phyloP scores from a whole-genome alignment of 2,888 invertebrate species.

The Pyrochroa serraticornis region DNA sequence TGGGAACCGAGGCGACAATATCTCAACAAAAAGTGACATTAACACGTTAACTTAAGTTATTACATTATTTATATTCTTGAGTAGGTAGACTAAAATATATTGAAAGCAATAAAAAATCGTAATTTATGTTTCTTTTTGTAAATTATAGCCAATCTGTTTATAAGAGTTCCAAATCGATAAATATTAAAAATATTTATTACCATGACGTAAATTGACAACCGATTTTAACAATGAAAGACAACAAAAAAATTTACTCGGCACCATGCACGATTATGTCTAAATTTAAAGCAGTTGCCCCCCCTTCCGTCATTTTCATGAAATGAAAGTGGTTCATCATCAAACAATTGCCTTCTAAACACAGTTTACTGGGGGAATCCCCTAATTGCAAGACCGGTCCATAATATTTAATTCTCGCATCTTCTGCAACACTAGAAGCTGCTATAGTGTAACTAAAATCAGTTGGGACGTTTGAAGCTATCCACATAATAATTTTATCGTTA shows the following conservation, averaged over 20 bases:
- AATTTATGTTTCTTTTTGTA: too few species aligned
- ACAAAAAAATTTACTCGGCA: not conserved
- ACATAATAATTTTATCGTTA: conserved; percentile 48
- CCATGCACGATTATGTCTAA: conserved; percentile 50
- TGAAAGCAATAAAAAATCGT: too few species aligned
- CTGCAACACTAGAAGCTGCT: conserved; percentile 47
- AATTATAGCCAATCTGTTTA: too few species aligned
- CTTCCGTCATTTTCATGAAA: conserved; percentile 45
- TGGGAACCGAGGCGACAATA: too few species aligned
- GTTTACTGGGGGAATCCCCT: conserved; percentile 41
- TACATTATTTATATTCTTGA: too few species aligned
- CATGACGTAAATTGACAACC: too few species aligned
- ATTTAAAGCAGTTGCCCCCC: conserved; percentile 43
- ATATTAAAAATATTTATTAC: too few species aligned
- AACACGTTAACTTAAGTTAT: too few species aligned
- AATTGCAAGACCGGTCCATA: conserved; percentile 48
- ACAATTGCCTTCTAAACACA: conserved; percentile 47
- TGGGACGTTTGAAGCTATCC: conserved; percentile 49
- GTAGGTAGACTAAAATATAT: too few species aligned
- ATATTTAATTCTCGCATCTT: conserved; percentile 49
- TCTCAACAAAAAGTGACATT: too few species aligned
- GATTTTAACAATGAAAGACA: too few species aligned
- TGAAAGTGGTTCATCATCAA: conserved; percentile 47
- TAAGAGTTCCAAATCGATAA: too few species aligned
- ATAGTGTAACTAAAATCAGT: conserved; percentile 49